A percentile compares a stretch with the other conserved stretches of the same genome.
Conservation (phyloP, 2,113 vertebrate species). For the Oryzias melastigma region DNA sequence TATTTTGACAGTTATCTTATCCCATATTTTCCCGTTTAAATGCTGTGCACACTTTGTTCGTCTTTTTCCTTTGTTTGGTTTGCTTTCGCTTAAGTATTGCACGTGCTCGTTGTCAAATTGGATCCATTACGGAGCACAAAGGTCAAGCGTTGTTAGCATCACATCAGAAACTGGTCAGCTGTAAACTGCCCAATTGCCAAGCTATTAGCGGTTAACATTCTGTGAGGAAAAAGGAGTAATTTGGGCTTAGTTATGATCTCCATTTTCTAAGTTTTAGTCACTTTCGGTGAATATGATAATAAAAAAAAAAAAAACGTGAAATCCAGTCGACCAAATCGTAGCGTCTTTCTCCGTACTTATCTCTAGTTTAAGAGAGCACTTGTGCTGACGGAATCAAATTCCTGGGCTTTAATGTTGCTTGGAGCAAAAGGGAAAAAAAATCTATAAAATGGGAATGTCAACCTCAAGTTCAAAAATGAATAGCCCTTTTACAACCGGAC, state of each 20-base stretch:
- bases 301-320: neutral
- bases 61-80: constrained; percentile 2
- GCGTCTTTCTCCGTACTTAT: constrained; percentile 3
- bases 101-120: constrained; percentile 31
- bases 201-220: constrained; percentile 51
- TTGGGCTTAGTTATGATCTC: constrained; percentile 19
- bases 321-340: neutral
- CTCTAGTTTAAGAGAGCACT: constrained; percentile 16
- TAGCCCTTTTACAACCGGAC: constrained; percentile 43
- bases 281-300: neutral
- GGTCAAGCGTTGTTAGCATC: constrained; percentile 38
- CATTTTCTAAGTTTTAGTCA: constrained; percentile 18
- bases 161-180: constrained; percentile 49
- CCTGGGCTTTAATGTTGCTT: constrained; percentile 39
- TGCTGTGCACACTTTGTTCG: neutral
- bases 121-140: constrained; percentile 36
- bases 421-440: constrained; percentile 18
- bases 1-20: too few species aligned
- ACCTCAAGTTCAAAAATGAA: constrained; percentile 42
- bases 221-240: constrained; percentile 45
- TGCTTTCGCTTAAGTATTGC: constrained; percentile 24
- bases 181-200: constrained; percentile 49
- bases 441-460: constrained; percentile 55
- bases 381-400: constrained; percentile 54
- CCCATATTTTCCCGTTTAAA: too few species aligned